A percentile compares a stretch with the other conserved stretches of the same genome.
Evolutionary conservation across 37 sponge, comb jelly and placozoan species (phyloP).

Genomic region (Aphrocallistes beatrix): DNA sequence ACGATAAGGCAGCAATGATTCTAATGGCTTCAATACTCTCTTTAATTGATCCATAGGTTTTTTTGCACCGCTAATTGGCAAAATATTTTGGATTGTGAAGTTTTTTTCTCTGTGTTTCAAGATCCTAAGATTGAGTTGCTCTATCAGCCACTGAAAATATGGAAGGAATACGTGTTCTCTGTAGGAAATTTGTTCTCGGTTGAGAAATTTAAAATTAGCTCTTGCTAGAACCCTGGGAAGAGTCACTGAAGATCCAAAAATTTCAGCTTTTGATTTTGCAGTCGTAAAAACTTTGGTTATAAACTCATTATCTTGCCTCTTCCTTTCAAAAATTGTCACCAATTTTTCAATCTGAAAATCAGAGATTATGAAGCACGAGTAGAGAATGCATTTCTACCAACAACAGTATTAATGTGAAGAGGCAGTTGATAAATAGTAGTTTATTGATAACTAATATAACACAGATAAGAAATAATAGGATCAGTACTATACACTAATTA

Average conservation of each 20-base stretch:
- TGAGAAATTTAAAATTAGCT: slow-evolving; percentile 15
- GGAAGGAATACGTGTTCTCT: slow-evolving; percentile 17
- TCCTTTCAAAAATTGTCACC: background rate
- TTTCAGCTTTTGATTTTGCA: slow-evolving; percentile 10
- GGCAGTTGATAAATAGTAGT: too few relatives aligned
- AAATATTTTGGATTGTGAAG: slow-evolving; percentile 5
- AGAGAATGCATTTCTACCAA: background rate
- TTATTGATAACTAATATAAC: too few relatives aligned
- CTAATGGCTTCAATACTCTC: slow-evolving; percentile 14
- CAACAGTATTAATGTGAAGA: too few relatives aligned
- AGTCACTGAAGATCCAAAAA: slow-evolving; percentile 7
- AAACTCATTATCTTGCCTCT: background rate
- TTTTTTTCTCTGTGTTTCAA: slow-evolving; percentile 7
- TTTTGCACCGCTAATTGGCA: background rate
- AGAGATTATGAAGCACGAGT: background rate
- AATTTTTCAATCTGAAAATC: background rate
- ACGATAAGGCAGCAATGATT: slow-evolving; percentile 15
- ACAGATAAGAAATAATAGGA: too few relatives aligned
- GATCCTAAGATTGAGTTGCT: background rate
- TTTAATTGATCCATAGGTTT: slow-evolving; percentile 9
- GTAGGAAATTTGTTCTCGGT: slow-evolving; percentile 13
- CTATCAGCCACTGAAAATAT: slow-evolving; percentile 12
- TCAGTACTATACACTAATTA: too few relatives aligned
- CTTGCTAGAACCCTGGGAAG: background rate
- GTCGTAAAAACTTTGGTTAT: background rate